Percentiles rank a stretch among this genome's conserved stretches.
phyloP scores from a whole-genome alignment of 2,797 vertebrate genomes.

The Intellagama lesueurii region DNA sequence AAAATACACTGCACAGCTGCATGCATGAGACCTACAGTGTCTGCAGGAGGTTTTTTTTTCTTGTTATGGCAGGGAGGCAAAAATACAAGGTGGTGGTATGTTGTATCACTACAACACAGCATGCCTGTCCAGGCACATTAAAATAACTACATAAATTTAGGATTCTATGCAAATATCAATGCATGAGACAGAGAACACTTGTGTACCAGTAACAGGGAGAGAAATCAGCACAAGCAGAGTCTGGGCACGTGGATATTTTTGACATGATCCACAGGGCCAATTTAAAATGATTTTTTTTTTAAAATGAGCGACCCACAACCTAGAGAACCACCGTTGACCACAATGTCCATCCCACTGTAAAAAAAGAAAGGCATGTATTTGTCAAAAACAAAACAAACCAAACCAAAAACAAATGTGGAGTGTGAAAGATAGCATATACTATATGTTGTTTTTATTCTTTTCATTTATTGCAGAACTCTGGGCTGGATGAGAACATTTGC shows the following conservation, averaged over 20 bases:
- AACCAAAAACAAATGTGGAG: background rate
- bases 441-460: background rate
- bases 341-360: background rate
- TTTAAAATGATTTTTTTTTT: background rate
- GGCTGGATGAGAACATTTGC: background rate
- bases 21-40: no score
- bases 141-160: no score
- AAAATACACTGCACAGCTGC: background rate
- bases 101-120: no score
- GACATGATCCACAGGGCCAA: background rate
- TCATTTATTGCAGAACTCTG: background rate
- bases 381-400: fast-evolving
- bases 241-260: background rate
- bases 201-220: background rate
- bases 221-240: background rate
- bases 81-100: no score
- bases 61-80: no score
- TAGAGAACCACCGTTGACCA: background rate
- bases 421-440: background rate
- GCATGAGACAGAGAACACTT: background rate
- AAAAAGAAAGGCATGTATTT: background rate
- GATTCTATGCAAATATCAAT: no score
- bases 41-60: no score
- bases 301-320: background rate
- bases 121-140: no score